Conservation (phyloP, 30 jellyfish, hydroid and myxozoan genomes). For the Turritopsis dohrnii region DNA sequence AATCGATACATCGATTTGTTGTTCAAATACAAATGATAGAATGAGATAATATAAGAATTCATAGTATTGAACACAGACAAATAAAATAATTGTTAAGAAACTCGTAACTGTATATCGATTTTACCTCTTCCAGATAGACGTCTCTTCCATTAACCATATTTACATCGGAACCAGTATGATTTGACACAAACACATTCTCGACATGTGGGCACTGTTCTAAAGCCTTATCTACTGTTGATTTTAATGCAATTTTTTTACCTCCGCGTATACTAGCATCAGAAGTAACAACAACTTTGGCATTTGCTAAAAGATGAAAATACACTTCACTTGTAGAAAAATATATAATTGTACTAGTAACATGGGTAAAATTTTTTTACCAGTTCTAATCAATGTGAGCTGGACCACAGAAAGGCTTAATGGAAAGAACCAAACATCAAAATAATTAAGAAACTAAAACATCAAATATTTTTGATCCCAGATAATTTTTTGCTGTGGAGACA, state of each 20-base stretch:
- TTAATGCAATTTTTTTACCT: constrained; percentile 70
- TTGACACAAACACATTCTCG: constrained; percentile 66
- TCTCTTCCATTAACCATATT: constrained; percentile 76
- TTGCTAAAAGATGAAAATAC: constrained; percentile 38
- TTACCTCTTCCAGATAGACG: constrained; percentile 59
- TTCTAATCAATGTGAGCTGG: too few relatives aligned
- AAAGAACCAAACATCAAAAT: too few relatives aligned
- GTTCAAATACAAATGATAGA: too few relatives aligned
- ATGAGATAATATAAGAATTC: too few relatives aligned
- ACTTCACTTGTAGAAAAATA: neutral
- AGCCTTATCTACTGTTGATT: constrained; percentile 77
- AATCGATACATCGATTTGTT: too few relatives aligned
- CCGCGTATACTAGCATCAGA: constrained; percentile 93
- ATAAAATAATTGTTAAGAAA: too few relatives aligned
- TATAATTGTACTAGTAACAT: neutral
- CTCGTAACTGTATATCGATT: neutral
- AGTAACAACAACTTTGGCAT: constrained; percentile 66
- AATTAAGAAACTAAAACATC: too few relatives aligned
- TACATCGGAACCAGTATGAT: constrained; percentile 79
- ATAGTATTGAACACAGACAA: neutral
- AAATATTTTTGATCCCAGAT: too few relatives aligned
- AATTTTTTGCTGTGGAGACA: too few relatives aligned
- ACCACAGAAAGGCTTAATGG: too few relatives aligned
- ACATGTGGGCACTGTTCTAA: constrained; percentile 61
- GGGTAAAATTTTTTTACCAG: neutral